Evolutionary conservation across 2,888 invertebrate species (phyloP), one percentile per base, ranked within the genome.

Genomic region (Byasa hedistus): DNA sequence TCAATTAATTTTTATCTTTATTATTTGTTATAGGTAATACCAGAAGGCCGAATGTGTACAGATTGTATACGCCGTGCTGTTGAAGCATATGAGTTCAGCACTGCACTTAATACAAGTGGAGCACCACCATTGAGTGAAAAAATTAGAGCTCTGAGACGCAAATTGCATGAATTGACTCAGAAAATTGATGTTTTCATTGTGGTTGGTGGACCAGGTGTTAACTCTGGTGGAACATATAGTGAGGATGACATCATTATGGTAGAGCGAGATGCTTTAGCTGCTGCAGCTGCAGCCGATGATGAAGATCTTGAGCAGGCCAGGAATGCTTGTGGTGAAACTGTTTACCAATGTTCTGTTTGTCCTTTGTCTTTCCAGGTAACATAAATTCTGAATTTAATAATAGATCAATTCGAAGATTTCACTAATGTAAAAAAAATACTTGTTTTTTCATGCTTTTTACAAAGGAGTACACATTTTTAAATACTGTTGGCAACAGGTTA

Each of bases 231-330:
- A 2, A 76, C 84, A 0, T 91, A 91, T 71, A 86, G 80, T 61
- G 90, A 89, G 69, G 87, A 89, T 67, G 91, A 91, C 68, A 87
- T 91, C 59, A 89, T 91, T 57, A 88, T 88, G 87, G 91, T 91
- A 70, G 89, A 90, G 68, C 80, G 83, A 5, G 85, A 82, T 2
- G 86, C 87, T 0, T 72, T 89, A 61, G 85, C 85, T 0, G 84
- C 85, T 0, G 89, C 88, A 0, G 79, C 84, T 0, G 83, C 82
- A 0, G 84, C 85, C 0, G 89, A 87, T 70, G 83, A 82, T 32
- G 84, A 82, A 52, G 87, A 85, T 36, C 72, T 83, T 59, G 84
- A 87, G 68, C 76, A 81, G 3, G 84, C 80, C 0, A 73, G 78
- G 48, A 86, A 87, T 69, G 84, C 87, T 1, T 75, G 83, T 12